Evolutionary conservation across 2,113 vertebrate species (phyloP).

Genomic region (Oreocharis arfaki): DNA sequence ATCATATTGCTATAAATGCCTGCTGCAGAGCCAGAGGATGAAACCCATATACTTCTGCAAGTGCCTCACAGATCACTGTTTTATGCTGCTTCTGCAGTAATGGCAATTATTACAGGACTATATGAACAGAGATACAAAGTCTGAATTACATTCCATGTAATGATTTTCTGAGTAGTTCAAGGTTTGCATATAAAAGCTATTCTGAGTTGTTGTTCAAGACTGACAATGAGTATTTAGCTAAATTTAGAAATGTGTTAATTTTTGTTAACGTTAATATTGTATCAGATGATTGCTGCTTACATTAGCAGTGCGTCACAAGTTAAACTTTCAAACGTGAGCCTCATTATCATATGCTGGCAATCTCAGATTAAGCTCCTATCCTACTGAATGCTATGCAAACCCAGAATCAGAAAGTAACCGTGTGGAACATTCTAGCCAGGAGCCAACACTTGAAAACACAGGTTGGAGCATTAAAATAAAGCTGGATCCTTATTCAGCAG

Average conservation of each 20-base stretch:
- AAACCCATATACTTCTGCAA: background rate
- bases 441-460: background rate
- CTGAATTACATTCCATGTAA: conserved; percentile 2
- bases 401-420: background rate
- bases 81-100: conserved; percentile 9
- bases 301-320: background rate
- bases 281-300: conserved; percentile 4
- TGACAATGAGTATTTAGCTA: conserved; percentile 8
- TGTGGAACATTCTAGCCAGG: background rate
- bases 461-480: background rate
- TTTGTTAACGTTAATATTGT: background rate
- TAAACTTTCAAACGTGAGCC: background rate
- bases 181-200: conserved; percentile 9
- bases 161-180: conserved; percentile 11
- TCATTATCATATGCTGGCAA: background rate
- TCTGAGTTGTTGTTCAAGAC: conserved; percentile 5
- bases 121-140: background rate
- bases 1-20: background rate
- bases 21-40: conserved; percentile 14
- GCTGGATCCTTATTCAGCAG: background rate
- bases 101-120: conserved; percentile 12
- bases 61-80: conserved; percentile 18
- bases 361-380: background rate
- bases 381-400: background rate
- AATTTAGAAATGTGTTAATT: conserved; percentile 1